Evolutionary conservation across 2,797 vertebrate genomes (phyloP), one percentile per base, ranked within the genome.

Genomic region (Pseudotriccus pelzelni): DNA sequence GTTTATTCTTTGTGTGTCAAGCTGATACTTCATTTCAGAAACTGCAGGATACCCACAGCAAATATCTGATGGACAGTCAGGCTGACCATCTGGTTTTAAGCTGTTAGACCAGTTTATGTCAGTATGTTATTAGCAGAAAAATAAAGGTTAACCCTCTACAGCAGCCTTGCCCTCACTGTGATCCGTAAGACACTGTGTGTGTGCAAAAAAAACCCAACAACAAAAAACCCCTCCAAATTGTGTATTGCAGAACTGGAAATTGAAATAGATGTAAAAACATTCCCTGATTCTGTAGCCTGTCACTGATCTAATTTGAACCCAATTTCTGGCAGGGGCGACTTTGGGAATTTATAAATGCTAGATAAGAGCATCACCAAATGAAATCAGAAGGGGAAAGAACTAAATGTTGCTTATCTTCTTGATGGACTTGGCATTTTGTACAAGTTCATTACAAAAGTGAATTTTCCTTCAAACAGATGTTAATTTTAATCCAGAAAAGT

Each of bases 11-110:
- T 41, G 20, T 67, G 90, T 90, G 70, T 94, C 14, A 23, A 86
- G 69, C 73, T 95, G 94, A 88, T 72, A 14, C 75, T 96, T 97
- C 80, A 64, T 92, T 64, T 96, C 83, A 96, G 93, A 87, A 92
- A 78, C 76, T 90, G 91, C 89, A 56, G 34, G 93, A 85, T 58
- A 43, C 27, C 32, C 59, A 19, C 60, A 86, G 55, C 67, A 90
- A 70, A 53, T 84, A 68, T 62, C 27, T 67, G 73, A 27, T 23
- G 80, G 74, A 58, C 67, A 43, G 19, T 64, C 72, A 52, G 28
- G 50, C 67, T 83, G 58, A 23, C 36, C 21, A 30, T 53, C 27
- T 43, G n/a, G 12, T 74, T 91, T 80, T 55, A 77, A 80, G 28
- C 32, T 10, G 11, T 60, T 60, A 39, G 27, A 30, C 41, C 46